These are phyloP conservation scores for Bettongia penicillata DNA, from an alignment of 2,113 vertebrate species.

Conservation along the genomic window DNA sequence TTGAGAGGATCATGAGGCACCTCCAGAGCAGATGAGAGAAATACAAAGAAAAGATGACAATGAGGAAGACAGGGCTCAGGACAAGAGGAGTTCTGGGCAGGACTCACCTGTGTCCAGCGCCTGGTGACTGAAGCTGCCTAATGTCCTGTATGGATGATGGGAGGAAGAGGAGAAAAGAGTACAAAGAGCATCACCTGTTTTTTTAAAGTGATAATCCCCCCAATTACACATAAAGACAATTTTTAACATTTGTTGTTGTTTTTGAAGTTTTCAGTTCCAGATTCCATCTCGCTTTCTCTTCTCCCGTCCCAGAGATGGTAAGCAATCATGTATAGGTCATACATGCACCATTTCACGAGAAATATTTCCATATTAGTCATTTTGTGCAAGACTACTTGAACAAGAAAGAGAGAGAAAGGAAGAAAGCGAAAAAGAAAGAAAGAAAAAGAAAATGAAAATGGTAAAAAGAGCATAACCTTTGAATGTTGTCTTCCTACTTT, in stretches of 20 bases:
- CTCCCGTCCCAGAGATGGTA: no score
- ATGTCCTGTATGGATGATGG: no score
- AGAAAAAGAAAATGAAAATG: no score
- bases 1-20: slow-evolving; percentile 32
- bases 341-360: no score
- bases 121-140: not conserved
- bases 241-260: no score
- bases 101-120: not conserved
- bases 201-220: not conserved
- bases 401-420: no score
- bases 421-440: no score
- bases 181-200: not conserved
- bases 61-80: not conserved
- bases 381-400: no score
- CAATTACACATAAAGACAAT: not conserved
- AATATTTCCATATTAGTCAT: no score
- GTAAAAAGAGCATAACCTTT: not conserved
- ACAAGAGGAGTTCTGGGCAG: not conserved
- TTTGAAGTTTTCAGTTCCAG: no score
- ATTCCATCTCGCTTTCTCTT: no score
- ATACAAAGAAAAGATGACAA: not conserved
- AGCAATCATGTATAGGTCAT: no score
- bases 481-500: not conserved
- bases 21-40: slow-evolving; percentile 22
- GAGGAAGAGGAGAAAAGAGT: not conserved